Conservation (phyloP, 2,888 invertebrate genomes). For the Pinctada fucata region DNA sequence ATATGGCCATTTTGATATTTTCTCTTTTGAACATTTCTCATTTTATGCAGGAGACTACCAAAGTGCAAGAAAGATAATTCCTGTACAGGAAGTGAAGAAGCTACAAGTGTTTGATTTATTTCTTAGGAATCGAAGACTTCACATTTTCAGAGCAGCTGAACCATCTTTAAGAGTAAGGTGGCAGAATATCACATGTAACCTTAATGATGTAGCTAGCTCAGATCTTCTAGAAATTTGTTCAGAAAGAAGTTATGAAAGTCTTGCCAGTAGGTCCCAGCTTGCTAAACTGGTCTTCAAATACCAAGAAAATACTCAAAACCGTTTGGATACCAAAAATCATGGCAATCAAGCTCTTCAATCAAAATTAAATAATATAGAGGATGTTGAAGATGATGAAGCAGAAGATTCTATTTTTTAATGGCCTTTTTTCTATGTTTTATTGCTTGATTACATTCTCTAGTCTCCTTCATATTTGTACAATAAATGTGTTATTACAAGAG, state of each 20-base stretch:
- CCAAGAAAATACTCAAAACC: conserved; percentile 39
- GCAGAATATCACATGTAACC: conserved; percentile 68
- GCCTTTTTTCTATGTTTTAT: too few species aligned
- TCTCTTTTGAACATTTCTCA: conserved; percentile 85
- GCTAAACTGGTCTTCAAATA: conserved; percentile 73
- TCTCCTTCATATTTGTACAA: too few species aligned
- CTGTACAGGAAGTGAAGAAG: conserved; percentile 52
- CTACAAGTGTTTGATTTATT: conserved; percentile 84
- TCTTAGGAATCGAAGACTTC: conserved; percentile 82
- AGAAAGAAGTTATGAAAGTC: conserved; percentile 60
- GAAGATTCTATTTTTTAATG: too few species aligned
- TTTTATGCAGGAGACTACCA: conserved; percentile 89
- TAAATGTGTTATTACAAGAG: too few species aligned
- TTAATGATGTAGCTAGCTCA: conserved; percentile 43
- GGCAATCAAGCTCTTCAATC: too few species aligned
- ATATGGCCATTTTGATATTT: conserved; percentile 87
- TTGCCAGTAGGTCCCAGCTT: conserved; percentile 72
- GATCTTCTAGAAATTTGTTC: conserved; percentile 64
- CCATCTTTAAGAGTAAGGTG: conserved; percentile 84
- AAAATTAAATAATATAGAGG: too few species aligned
- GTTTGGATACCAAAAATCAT: too few species aligned
- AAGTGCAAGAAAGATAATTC: conserved; percentile 82
- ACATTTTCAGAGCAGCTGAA: conserved; percentile 88
- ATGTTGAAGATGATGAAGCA: too few species aligned
- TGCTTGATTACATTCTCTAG: too few species aligned